These are phyloP conservation scores for Drosophila santomea DNA, from an alignment of 1,140 invertebrate species.

Conservation along the genomic window DNA sequence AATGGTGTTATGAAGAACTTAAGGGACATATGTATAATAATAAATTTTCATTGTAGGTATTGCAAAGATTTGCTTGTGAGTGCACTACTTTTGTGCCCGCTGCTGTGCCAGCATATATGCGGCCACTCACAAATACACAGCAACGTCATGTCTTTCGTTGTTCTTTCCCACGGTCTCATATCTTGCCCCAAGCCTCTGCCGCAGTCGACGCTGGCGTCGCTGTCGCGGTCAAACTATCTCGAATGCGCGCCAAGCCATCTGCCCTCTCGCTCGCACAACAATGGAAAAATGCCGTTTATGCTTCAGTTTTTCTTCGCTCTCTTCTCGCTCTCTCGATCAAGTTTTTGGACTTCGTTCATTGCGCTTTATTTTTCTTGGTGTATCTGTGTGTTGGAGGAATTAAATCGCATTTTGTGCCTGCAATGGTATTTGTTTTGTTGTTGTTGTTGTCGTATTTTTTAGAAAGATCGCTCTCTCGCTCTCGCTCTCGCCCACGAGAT, in stretches of 20 bases:
- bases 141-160: constrained; percentile 82
- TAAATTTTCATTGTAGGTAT: neutral
- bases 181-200: constrained; percentile 66
- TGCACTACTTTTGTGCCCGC: constrained; percentile 8
- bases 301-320: constrained; percentile 32
- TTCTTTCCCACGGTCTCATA: constrained; percentile 85
- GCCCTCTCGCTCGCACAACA: constrained; percentile 41
- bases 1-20: too few species aligned
- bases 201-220: neutral
- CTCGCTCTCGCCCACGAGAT: constrained; percentile 48
- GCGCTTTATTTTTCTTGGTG: constrained; percentile 70
- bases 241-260: constrained; percentile 70
- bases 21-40: too few species aligned
- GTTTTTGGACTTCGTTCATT: constrained; percentile 77
- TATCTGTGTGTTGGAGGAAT: constrained; percentile 67
- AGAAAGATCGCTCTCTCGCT: constrained; percentile 33
- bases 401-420: constrained; percentile 72
- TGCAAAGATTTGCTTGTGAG: neutral
- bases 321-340: constrained; percentile 55
- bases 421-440: constrained; percentile 44
- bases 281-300: constrained; percentile 75
- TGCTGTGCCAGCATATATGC: constrained; percentile 26
- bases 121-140: constrained; percentile 27
- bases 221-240: constrained; percentile 66
- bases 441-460: constrained; percentile 10